Percentiles rank a stretch among this genome's conserved stretches.
These are phyloP conservation scores for Athripsodes cinereus DNA, from an alignment of 2,888 invertebrate species.

Conservation along the genomic window DNA sequence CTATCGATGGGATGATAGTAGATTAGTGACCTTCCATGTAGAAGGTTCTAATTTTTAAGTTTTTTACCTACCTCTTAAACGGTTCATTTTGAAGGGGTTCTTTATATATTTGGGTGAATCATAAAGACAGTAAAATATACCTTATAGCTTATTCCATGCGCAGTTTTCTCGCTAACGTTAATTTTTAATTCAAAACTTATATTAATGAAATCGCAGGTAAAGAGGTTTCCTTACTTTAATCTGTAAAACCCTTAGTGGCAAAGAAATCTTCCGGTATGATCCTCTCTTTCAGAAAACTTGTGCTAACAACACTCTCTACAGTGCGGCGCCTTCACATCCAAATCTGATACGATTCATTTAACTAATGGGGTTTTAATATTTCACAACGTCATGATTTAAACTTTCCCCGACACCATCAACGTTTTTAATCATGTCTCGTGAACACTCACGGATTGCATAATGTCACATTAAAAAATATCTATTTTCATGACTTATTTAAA, in stretches of 20 bases:
- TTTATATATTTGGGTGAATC: no score
- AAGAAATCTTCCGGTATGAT: slow-evolving; percentile 15
- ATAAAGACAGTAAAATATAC: no score
- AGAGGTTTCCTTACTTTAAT: background rate
- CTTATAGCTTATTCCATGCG: no score
- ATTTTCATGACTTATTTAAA: no score
- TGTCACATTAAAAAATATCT: no score
- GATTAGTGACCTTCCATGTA: no score
- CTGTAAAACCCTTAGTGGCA: background rate
- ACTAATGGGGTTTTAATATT: slow-evolving; percentile 52
- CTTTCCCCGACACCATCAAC: slow-evolving; percentile 28
- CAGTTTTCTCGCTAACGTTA: no score
- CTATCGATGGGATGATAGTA: no score
- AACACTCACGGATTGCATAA: background rate
- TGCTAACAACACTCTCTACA: background rate
- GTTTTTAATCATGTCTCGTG: slow-evolving; percentile 9
- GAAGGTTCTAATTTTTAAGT: no score
- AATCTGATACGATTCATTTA: slow-evolving; percentile 55
- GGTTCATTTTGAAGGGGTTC: no score
- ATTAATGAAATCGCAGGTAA: background rate
- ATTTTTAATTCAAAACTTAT: no score
- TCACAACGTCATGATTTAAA: slow-evolving; percentile 47
- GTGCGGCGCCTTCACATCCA: slow-evolving; percentile 33
- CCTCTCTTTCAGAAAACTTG: slow-evolving; percentile 18
- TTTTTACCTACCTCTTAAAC: no score